A percentile compares a stretch with the other conserved stretches of the same genome.
phyloP scores from a whole-genome alignment of 2,797 vertebrate genomes.

The Myiotriccus ornatus region DNA sequence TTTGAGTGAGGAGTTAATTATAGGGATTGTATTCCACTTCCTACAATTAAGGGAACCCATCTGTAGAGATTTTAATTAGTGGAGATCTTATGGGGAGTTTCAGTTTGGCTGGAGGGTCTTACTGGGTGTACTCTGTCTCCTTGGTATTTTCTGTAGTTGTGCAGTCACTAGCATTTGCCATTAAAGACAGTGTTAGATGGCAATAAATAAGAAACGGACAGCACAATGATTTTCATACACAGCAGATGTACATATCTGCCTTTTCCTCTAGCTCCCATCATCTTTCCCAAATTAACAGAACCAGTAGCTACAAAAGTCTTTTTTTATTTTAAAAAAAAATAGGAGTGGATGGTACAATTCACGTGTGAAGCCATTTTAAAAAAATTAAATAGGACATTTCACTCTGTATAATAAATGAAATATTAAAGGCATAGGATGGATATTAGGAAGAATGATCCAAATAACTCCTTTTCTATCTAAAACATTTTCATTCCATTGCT shows the following conservation, averaged over 20 bases:
- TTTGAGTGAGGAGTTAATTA: conserved; percentile 53
- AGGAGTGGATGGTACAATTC: background rate
- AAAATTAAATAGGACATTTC: background rate
- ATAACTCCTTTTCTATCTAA: background rate
- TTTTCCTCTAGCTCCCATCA: background rate
- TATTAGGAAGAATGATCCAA: background rate
- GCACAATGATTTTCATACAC: background rate
- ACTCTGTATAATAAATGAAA: background rate
- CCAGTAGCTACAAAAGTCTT: background rate
- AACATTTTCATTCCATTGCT: background rate
- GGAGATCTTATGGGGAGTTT: conserved; percentile 16
- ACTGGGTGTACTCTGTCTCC: background rate
- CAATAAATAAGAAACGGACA: background rate
- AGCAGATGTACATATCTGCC: background rate
- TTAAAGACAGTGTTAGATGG: background rate
- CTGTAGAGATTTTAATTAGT: conserved; percentile 60
- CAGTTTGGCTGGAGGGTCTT: conserved; percentile 50
- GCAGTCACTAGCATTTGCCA: conserved; percentile 22
- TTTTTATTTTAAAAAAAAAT: background rate
- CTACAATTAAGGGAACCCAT: conserved; percentile 46
- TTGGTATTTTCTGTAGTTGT: background rate
- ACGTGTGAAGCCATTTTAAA: background rate
- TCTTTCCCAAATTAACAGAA: background rate
- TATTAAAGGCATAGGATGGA: background rate
- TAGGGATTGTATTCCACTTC: conserved; percentile 13